A percentile compares a stretch with the other conserved stretches of the same genome.
Evolutionary conservation across 2,888 invertebrate species (phyloP).

Genomic region (Aricia artaxerxes): DNA sequence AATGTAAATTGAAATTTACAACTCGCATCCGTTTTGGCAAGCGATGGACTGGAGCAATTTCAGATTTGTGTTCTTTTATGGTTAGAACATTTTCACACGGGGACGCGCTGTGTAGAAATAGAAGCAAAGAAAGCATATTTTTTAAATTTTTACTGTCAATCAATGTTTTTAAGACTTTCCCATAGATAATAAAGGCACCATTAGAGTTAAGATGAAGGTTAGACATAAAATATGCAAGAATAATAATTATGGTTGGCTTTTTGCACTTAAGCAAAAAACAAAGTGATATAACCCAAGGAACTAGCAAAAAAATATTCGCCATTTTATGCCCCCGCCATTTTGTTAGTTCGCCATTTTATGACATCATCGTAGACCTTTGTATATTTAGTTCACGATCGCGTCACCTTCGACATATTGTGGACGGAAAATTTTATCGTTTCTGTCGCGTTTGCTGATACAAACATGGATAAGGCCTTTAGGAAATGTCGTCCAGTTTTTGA

Average conservation of each 20-base stretch:
- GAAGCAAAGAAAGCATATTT: background rate
- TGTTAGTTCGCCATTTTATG: conserved; percentile 35
- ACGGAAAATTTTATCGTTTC: conserved; percentile 33
- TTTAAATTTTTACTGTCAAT: too few relatives aligned
- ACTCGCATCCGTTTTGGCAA: conserved; percentile 14
- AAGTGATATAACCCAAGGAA: background rate
- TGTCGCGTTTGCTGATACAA: conserved; percentile 24
- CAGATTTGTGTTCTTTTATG: background rate
- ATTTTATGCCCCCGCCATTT: conserved; percentile 35
- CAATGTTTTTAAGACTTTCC: too few relatives aligned
- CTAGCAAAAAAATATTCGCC: background rate
- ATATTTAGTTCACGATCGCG: conserved; percentile 51
- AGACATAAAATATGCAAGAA: background rate
- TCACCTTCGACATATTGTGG: conserved; percentile 48
- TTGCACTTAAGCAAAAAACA: background rate
- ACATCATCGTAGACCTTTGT: conserved; percentile 45
- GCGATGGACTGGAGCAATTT: background rate
- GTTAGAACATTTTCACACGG: background rate
- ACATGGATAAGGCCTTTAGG: background rate
- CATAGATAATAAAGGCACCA: too few relatives aligned
- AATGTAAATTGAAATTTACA: conserved; percentile 20
- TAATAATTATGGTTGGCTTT: background rate
- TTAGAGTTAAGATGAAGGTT: background rate
- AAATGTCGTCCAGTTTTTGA: background rate
- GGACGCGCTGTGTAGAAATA: background rate